A percentile compares a stretch with the other conserved stretches of the same genome.
Evolutionary conservation across 2,888 invertebrate species (phyloP).

Genomic region (Xanthorhoe designata): DNA sequence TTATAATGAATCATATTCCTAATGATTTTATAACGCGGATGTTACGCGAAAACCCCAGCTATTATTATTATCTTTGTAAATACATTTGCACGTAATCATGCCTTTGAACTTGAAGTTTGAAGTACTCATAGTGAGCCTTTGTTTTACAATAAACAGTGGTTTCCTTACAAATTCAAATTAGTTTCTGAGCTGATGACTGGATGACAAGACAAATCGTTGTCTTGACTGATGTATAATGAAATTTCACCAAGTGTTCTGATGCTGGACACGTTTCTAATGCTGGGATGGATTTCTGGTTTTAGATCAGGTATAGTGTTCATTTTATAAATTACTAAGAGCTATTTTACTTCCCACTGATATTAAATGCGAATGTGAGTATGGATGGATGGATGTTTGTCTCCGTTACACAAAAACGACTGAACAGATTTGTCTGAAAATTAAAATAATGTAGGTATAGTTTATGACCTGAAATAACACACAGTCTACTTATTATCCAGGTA

Average conservation of each 20-base stretch:
- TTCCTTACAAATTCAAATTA: constrained; percentile 77
- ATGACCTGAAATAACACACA: no score
- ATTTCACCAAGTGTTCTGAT: constrained; percentile 66
- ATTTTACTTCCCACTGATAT: no score
- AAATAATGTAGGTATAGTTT: no score
- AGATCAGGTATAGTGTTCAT: constrained; percentile 38
- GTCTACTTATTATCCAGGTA: no score
- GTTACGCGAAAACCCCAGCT: no score
- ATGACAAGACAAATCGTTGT: constrained; percentile 77
- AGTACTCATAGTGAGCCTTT: constrained; percentile 15
- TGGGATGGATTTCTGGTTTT: constrained; percentile 45
- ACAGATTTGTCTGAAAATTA: no score
- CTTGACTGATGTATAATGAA: constrained; percentile 67
- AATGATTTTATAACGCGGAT: no score
- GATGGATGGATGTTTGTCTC: no score
- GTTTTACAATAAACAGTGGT: constrained; percentile 56
- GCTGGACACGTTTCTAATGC: constrained; percentile 64
- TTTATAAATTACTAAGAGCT: not conserved
- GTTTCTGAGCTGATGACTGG: constrained; percentile 66
- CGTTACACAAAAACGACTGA: no score
- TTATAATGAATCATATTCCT: no score
- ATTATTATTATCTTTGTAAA: not conserved
- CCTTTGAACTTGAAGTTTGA: constrained; percentile 11
- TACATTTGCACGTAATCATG: not conserved
- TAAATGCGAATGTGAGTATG: no score